Conservation (phyloP, 2,888 invertebrate genomes). For the Eupithecia insigniata region DNA sequence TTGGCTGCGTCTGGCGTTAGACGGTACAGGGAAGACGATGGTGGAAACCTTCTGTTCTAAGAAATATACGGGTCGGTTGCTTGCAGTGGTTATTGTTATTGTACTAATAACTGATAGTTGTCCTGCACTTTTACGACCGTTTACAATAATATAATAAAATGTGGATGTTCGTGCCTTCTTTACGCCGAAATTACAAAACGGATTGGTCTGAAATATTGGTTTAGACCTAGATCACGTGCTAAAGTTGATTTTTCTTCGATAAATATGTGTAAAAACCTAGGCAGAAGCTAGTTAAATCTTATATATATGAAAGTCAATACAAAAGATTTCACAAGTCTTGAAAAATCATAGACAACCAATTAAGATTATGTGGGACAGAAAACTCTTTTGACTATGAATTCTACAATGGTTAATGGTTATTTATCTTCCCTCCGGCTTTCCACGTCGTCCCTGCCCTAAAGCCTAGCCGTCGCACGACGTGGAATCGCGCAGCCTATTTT, state of each 20-base stretch:
- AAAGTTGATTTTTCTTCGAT: no score
- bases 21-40: constrained; percentile 5
- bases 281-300: not conserved
- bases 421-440: constrained; percentile 3
- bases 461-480: constrained; percentile 48
- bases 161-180: not conserved
- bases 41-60: not conserved
- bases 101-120: not conserved
- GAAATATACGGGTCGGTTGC: not conserved
- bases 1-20: constrained; percentile 15
- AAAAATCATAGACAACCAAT: not conserved
- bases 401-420: no score
- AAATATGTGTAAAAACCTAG: not conserved
- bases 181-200: not conserved
- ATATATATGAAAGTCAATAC: not conserved
- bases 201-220: not conserved
- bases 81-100: not conserved
- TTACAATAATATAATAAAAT: not conserved
- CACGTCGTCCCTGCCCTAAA: constrained; percentile 6
- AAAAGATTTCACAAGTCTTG: not conserved
- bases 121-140: not conserved
- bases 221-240: no score
- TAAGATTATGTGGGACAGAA: not conserved
- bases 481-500: constrained; percentile 81
- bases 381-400: no score